Conservation (phyloP, 2,113 vertebrate genomes). For the Oxyura jamaicensis region DNA sequence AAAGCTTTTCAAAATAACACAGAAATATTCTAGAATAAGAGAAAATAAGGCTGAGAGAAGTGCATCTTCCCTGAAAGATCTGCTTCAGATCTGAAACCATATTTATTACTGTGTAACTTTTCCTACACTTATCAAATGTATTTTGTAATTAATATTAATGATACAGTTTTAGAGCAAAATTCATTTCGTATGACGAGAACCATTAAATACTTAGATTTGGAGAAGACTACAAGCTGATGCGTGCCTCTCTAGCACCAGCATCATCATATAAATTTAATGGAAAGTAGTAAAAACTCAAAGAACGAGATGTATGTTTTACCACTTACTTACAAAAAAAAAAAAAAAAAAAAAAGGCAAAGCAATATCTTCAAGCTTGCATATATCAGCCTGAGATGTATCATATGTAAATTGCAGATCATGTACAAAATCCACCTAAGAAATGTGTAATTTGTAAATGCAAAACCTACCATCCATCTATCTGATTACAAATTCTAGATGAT, state of each 20-base stretch:
- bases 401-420: neutral
- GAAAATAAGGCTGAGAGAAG: neutral
- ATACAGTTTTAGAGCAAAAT: neutral
- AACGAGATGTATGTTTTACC: neutral
- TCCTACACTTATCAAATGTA: neutral
- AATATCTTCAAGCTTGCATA: neutral
- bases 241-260: neutral
- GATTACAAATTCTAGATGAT: neutral
- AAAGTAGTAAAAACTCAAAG: neutral
- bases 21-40: neutral
- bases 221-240: neutral
- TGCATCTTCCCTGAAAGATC: neutral
- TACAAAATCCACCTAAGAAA: constrained; percentile 9
- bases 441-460: constrained; percentile 15
- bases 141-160: neutral
- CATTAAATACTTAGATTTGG: neutral
- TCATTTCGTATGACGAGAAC: neutral
- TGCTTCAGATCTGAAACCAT: neutral
- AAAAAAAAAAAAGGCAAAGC: neutral
- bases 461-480: neutral
- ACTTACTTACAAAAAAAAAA: neutral
- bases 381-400: neutral
- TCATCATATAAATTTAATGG: constrained; percentile 7
- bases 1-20: constrained; percentile 15
- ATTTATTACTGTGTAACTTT: neutral